Evolutionary conservation across 2,113 vertebrate species (phyloP).

Genomic region (Struthidea cinerea): DNA sequence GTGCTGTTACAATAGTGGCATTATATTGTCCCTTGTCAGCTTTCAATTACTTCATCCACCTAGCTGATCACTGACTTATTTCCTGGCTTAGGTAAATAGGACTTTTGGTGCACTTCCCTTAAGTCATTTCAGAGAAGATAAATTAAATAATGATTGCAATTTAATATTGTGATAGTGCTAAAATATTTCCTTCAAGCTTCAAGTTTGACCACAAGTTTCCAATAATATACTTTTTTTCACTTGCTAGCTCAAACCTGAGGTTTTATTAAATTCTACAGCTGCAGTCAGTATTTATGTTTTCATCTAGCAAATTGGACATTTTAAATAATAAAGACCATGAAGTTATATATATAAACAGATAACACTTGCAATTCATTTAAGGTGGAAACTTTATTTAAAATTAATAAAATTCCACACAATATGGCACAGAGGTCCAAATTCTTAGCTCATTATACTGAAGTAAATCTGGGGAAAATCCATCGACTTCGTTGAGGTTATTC

Average conservation of each 20-base stretch:
- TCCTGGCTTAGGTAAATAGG: constrained; percentile 77
- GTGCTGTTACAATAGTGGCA: constrained; percentile 71
- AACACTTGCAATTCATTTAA: constrained; percentile 62
- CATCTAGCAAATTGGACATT: constrained; percentile 75
- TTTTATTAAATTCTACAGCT: constrained; percentile 87
- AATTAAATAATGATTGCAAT: constrained; percentile 83
- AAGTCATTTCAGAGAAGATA: constrained; percentile 79
- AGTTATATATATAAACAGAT: constrained; percentile 69
- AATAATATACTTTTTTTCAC: constrained; percentile 79
- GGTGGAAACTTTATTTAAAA: constrained; percentile 68
- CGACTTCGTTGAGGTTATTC: neutral
- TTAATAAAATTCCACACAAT: constrained; percentile 56
- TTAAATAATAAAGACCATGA: constrained; percentile 73
- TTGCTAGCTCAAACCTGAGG: constrained; percentile 75
- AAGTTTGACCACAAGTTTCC: constrained; percentile 83
- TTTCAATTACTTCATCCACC: constrained; percentile 74
- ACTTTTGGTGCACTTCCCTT: constrained; percentile 71
- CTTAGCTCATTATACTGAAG: constrained; percentile 16
- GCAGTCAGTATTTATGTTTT: constrained; percentile 81
- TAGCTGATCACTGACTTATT: constrained; percentile 75
- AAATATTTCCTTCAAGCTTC: constrained; percentile 84
- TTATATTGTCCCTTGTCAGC: constrained; percentile 76
- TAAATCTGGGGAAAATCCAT: constrained; percentile 26
- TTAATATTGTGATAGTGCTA: constrained; percentile 83
- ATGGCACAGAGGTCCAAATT: neutral